Evolutionary conservation across 2,797 vertebrate genomes (phyloP).

Genomic region (Lycodopsis pacificus): DNA sequence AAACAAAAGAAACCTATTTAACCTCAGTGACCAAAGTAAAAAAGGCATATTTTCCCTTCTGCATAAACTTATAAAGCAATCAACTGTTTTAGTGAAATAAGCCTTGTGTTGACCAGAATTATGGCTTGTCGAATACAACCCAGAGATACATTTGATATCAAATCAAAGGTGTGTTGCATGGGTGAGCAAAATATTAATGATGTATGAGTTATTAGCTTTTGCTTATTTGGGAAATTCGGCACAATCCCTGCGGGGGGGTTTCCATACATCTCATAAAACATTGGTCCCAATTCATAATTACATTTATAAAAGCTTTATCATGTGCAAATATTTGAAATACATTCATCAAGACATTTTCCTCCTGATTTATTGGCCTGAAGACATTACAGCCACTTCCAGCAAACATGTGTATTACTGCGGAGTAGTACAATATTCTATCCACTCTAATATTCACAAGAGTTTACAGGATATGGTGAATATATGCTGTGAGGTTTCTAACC

Average conservation of each 20-base stretch:
- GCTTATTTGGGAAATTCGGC: constrained; percentile 36
- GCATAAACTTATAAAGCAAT: constrained; percentile 37
- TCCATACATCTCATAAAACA: background rate
- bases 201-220: constrained; percentile 46
- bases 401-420: background rate
- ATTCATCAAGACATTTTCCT: background rate
- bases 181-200: constrained; percentile 52
- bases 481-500: background rate
- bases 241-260: constrained; percentile 7
- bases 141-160: constrained; percentile 35
- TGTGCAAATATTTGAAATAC: constrained; percentile 14
- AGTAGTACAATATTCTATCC: background rate
- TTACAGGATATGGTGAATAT: background rate
- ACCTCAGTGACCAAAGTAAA: constrained; percentile 36
- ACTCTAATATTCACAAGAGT: background rate
- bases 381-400: background rate
- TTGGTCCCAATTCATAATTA: background rate
- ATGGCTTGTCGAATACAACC: constrained; percentile 39
- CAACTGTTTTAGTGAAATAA: constrained; percentile 27
- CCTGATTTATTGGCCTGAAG: background rate
- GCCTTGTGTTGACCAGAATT: constrained; percentile 32
- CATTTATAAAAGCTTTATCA: background rate
- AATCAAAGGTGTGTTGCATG: constrained; percentile 47
- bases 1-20: constrained; percentile 54
- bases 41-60: background rate